phyloP scores from a whole-genome alignment of 2,113 vertebrate genomes.

The Rhinolophus sinicus region DNA sequence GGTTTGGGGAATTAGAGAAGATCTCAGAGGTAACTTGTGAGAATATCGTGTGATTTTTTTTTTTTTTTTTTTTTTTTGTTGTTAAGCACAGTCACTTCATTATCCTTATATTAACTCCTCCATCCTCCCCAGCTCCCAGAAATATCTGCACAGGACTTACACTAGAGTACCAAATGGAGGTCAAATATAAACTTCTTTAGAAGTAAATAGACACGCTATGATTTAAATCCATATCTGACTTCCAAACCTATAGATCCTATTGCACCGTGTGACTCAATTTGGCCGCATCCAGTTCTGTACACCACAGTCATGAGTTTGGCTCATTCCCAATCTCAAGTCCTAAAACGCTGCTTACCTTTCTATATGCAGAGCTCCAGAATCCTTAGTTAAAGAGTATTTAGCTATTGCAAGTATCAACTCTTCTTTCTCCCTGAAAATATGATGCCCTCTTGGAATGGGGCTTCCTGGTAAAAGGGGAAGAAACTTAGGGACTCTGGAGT shows the following conservation, averaged over 20 bases:
- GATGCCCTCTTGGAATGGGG: background rate
- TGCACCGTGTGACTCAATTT: background rate
- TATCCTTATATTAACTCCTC: background rate
- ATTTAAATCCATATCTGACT: background rate
- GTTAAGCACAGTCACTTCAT: background rate
- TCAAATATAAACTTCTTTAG: background rate
- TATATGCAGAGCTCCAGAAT: background rate
- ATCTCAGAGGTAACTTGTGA: background rate
- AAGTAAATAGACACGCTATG: background rate
- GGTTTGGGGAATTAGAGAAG: background rate
- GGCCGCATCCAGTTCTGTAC: background rate
- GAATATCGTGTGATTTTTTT: background rate
- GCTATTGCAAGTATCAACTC: background rate
- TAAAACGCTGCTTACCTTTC: rapidly evolving
- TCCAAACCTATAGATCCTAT: background rate
- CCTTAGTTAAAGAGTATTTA: background rate
- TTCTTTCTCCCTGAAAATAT: background rate
- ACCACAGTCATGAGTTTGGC: background rate
- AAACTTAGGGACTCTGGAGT: background rate
- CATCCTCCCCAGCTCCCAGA: background rate
- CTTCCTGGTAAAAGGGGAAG: background rate
- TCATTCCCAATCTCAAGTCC: background rate
- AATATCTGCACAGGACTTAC: background rate
- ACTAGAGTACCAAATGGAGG: background rate
- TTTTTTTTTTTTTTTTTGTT: background rate